phyloP scores from a whole-genome alignment of 2,113 vertebrate genomes.

The Galemys pyrenaicus region DNA sequence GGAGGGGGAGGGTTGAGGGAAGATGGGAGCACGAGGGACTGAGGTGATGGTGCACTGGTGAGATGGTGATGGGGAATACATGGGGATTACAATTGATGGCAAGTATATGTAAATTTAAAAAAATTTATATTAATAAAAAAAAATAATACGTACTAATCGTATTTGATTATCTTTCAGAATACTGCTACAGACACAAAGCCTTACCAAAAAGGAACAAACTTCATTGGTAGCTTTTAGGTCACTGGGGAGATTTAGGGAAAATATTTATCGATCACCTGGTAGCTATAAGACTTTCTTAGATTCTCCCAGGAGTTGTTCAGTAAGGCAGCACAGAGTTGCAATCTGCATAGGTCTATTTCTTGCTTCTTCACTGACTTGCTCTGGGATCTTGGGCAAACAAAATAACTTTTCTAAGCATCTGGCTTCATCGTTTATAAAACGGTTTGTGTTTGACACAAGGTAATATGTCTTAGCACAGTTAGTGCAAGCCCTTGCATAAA shows the following conservation, averaged over 20 bases:
- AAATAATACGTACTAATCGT: background rate
- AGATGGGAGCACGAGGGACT: no score
- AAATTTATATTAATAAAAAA: no score
- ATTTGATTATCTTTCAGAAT: background rate
- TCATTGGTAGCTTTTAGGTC: background rate
- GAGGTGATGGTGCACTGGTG: no score
- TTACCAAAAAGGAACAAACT: background rate
- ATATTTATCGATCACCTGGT: background rate
- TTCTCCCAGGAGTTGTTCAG: background rate
- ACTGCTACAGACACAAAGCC: background rate
- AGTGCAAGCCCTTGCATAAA: conserved; percentile 4
- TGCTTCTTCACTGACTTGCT: background rate
- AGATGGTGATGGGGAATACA: no score
- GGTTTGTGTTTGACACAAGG: background rate
- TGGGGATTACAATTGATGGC: no score
- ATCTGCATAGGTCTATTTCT: background rate
- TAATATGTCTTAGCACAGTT: background rate
- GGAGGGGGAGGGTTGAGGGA: no score
- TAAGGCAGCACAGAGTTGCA: background rate
- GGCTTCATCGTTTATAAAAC: conserved; percentile 5
- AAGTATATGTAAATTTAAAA: no score
- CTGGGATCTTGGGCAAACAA: background rate
- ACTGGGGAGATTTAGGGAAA: background rate
- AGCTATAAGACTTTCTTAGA: background rate
- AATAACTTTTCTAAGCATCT: background rate